Evolutionary conservation across 2,888 invertebrate genomes (phyloP).

Genomic region (Drosophila emarginata): DNA sequence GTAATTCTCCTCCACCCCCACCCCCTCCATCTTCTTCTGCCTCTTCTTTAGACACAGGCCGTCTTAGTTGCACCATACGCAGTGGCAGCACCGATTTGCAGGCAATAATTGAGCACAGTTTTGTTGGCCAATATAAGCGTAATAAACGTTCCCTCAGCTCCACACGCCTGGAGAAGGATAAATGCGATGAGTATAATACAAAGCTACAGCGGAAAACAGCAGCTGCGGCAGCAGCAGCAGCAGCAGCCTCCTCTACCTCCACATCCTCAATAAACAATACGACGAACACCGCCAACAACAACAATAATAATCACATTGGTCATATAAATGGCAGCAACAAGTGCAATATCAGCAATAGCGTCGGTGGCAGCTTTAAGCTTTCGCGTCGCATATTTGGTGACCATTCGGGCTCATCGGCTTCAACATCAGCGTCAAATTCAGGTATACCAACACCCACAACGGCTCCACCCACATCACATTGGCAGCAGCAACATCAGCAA

Average conservation of each 20-base stretch:
- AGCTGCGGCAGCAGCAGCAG: slow-evolving; percentile 28
- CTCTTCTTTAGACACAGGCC: slow-evolving; percentile 77
- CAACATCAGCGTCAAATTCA: slow-evolving; percentile 75
- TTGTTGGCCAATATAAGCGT: slow-evolving; percentile 78
- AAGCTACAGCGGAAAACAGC: slow-evolving; percentile 81
- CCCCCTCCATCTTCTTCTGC: slow-evolving; percentile 37
- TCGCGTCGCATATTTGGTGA: slow-evolving; percentile 64
- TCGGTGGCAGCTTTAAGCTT: slow-evolving; percentile 59
- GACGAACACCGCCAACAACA: slow-evolving; percentile 42
- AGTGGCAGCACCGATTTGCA: slow-evolving; percentile 36
- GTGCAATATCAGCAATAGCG: slow-evolving; percentile 34
- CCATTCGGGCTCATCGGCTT: slow-evolving; percentile 56
- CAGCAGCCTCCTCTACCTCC: neutral
- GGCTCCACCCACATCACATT: slow-evolving; percentile 53
- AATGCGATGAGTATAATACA: slow-evolving; percentile 82
- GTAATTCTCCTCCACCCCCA: slow-evolving; percentile 50
- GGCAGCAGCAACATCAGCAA: slow-evolving; percentile 49
- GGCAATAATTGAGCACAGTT: slow-evolving; percentile 52
- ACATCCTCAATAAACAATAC: slow-evolving; percentile 21
- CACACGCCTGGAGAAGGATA: slow-evolving; percentile 82
- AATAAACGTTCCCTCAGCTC: slow-evolving; percentile 83
- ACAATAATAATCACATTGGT: slow-evolving; percentile 20
- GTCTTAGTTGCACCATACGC: slow-evolving; percentile 60
- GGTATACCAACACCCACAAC: slow-evolving; percentile 78
- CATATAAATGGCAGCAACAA: slow-evolving; percentile 35